These are phyloP conservation scores for Oryzias dopingdopingensis DNA, from an alignment of 2,797 vertebrate genomes.

Conservation along the genomic window DNA sequence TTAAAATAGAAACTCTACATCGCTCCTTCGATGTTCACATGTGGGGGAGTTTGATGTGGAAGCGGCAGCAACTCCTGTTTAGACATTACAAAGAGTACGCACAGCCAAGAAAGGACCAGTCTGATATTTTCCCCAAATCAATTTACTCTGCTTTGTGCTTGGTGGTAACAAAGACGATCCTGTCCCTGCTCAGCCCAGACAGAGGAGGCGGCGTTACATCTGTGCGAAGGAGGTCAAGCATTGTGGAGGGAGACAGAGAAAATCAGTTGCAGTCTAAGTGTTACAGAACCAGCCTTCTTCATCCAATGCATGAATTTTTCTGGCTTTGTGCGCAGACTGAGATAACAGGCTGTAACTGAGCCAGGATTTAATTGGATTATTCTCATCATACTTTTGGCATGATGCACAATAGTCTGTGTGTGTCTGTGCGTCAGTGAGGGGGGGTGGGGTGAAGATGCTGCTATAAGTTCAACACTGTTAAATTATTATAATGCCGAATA, in stretches of 20 bases:
- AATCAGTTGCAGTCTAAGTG: slow-evolving; percentile 30
- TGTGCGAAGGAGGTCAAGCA: slow-evolving; percentile 62
- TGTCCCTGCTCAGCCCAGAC: slow-evolving; percentile 29
- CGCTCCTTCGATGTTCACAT: neutral
- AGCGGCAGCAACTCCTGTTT: slow-evolving; percentile 4
- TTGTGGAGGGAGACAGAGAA: slow-evolving; percentile 21
- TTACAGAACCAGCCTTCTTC: slow-evolving; percentile 53
- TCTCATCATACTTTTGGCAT: slow-evolving; percentile 66
- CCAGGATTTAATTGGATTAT: slow-evolving; percentile 74
- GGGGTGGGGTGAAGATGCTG: slow-evolving; percentile 22
- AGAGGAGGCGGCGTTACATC: slow-evolving; percentile 37
- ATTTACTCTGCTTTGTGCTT: slow-evolving; percentile 14
- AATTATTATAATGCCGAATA: slow-evolving; percentile 46
- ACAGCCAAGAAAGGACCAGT: slow-evolving; percentile 3
- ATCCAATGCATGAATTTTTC: slow-evolving; percentile 59
- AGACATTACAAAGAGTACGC: slow-evolving; percentile 8
- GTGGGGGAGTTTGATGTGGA: slow-evolving; percentile 1
- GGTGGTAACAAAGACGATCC: slow-evolving; percentile 12
- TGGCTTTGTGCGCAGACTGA: slow-evolving; percentile 69
- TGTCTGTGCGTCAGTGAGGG: neutral
- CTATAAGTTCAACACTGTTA: slow-evolving; percentile 66
- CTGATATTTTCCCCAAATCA: slow-evolving; percentile 29
- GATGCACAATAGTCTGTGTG: slow-evolving; percentile 25
- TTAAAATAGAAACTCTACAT: neutral
- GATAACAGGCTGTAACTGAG: slow-evolving; percentile 74